Base-by-base conservation (phyloP, 2,113 vertebrate species). In the Myodes glareolus region DNA sequence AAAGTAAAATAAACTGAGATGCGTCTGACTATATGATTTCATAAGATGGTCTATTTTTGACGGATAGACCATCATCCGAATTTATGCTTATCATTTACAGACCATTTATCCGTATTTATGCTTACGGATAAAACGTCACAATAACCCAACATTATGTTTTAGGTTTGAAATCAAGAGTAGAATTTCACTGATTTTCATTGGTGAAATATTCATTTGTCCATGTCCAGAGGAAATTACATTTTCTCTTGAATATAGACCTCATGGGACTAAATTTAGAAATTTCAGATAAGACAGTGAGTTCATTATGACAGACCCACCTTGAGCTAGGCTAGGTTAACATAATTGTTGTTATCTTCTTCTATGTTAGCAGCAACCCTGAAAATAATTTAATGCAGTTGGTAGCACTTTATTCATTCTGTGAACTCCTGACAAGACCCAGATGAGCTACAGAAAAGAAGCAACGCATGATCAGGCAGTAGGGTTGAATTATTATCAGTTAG, bases 341-440 rank as follows among this genome's bases (percentile, higher is more conserved):
- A 94, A 33, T 31, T 88, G 76, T 86, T 94, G 96, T 73, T 0
- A 0, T n/a, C 95, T 96, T 93, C 72, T 76, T 75, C 72, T 72
- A 86, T 23, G 1, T 91, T 97, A 97, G 89, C 88, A 65, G 90
- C 76, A 19, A 33, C 31, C 90, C 91, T 96, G 93, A 14, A 94
- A 96, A 95, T 2, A 52, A 93, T 97, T 96, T 97, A 97, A 4
- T 96, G 91, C 85, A 92, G 97, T 98, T 97, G 94, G 94, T 96
- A 95, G 90, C 95, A 97, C 94, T 98, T 97, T 96, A 67, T 88
- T 94, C 95, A 98, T 97, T 61, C 97, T 94, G 94, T 93, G 97
- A 97, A 95, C 97, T 98, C 95, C 91, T 96, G 97, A 95, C 96
- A 98, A 97, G 96, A 97, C 98, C 96, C 94, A 96, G 33, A 95